Base-by-base conservation (phyloP, 2,888 invertebrate genomes). In the Willowsia nigromaculata region DNA sequence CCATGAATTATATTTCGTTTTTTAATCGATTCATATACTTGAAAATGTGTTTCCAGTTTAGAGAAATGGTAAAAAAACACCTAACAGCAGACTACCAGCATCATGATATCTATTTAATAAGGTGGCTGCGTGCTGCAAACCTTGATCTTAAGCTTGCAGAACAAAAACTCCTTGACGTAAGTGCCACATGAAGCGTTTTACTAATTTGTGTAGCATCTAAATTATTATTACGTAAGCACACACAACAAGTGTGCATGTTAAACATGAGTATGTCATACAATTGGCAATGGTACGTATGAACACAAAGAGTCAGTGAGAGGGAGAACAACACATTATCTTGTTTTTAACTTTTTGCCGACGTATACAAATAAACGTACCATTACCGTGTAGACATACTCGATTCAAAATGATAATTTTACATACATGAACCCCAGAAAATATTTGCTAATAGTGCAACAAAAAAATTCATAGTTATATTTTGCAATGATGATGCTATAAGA, bases 111-210 rank as follows among this genome's bases (percentile, higher is more conserved):
- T 90, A 90, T 47, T 37, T 90, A 27, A 85, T 90, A 40, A 59
- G 90, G 18, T 90, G 88, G 88, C 18, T 90, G 25, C 15, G 90
- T 76, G 76, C 85, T 6, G 81, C 85, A 62, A 85, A 88, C 65
- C 83, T 90, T 81, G 88, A 90, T 87, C 56, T 90, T 11, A 84
- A 85, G 83, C 62, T 30, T 22, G 90, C 90, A 33, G 85, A 90
- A 53, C 85, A 80, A 47, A 84, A 88, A 82, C 85, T 90, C 65
- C 88, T 88, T 78, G 90, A 90, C 40, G 90, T 90, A 88, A 90
- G 76, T 74, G 30, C 50, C 15, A 59, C 5, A 2, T 76, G 68
- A 37, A 27, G 22, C 33, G 18, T 71, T 68, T 50, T 43, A 11
- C 43, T 50, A 25, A 33, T 78, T 50, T 65, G 62, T 65, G n/a